Evolutionary conservation across 1,140 invertebrate species (phyloP).

Genomic region (Eurytemora carolleeae): DNA sequence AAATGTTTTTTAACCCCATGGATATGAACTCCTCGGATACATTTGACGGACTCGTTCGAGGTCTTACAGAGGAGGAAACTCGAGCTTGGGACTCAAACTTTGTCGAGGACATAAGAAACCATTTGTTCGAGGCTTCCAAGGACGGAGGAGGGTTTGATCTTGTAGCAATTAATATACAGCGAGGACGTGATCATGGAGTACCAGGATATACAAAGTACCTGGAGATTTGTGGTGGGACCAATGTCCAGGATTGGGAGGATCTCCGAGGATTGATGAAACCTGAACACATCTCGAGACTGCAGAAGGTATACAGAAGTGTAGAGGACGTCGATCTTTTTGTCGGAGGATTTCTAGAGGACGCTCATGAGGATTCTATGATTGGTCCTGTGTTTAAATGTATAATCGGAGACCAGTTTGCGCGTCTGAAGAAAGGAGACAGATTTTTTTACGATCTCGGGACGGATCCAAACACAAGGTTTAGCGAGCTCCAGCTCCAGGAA

Average conservation of each 20-base stretch:
- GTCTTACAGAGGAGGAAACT: neutral
- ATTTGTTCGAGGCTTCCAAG: neutral
- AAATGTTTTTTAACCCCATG: neutral
- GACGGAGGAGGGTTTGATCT: neutral
- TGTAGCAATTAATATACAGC: neutral
- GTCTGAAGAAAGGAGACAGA: constrained; percentile 24
- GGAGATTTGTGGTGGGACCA: constrained; percentile 17
- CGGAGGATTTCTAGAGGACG: constrained; percentile 35
- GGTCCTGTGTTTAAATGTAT: constrained; percentile 41
- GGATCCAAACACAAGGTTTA: constrained; percentile 3
- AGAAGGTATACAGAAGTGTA: constrained; percentile 23
- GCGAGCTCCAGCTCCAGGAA: constrained; percentile 33
- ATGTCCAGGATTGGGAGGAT: constrained; percentile 15
- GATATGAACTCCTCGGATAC: neutral
- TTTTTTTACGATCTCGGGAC: constrained; percentile 19
- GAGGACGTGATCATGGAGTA: neutral
- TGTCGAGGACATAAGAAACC: neutral
- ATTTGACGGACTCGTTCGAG: neutral
- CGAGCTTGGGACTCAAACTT: neutral
- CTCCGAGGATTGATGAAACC: constrained; percentile 16
- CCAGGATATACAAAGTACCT: constrained; percentile 3
- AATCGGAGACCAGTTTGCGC: constrained; percentile 38
- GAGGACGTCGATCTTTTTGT: constrained; percentile 44
- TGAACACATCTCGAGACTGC: neutral
- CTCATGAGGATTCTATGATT: constrained; percentile 29